Evolutionary conservation across 1,140 invertebrate species (phyloP), one percentile per base, ranked within the genome.

Genomic region (Notospermus geniculatus): DNA sequence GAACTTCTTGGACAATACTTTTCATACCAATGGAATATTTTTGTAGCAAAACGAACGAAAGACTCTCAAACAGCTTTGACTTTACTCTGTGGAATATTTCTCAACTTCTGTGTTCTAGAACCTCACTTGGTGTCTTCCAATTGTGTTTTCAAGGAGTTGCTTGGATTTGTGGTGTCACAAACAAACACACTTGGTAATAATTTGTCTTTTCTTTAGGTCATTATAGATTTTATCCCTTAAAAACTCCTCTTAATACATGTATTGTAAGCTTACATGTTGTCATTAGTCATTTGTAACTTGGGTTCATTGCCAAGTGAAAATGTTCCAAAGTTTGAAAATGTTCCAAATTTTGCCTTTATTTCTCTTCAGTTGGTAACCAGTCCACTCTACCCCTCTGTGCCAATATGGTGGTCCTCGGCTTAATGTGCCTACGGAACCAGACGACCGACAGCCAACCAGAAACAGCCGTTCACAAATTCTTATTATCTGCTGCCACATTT

Each of bases 61-160:
- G 25, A 50, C n/a, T 67, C 59, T 27, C 52, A 71, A 57, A 83
- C 86, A 7, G 90, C 91, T 0, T 90, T 95, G 83, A 88, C 91
- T 23, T 91, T 91, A 58, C 86, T 92, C 1, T 94, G 92, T 78
- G 94, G 94, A 70, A 88, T 94, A 50, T 88, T 96, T 45, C 92
- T 96, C 90, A 96, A 96, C 72, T 85, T 95, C 0, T 90, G 90
- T 15, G 92, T 95, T 0, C 76, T 95, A 28, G 92, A 94, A 76
- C 86, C 88, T 0, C 90, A 91, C 77, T 78, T 90, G 19, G 90
- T 92, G 2, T 88, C 91, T 73, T 86, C 88, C 60, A 89, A 88
- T 56, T 76, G 85, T 23, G 82, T 89, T 4, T 95, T 94, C 76
- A 87, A 88, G 60, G 87, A 87, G 50, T 78, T 95, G 5, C 81